Percentiles rank a stretch among this genome's conserved stretches.
Evolutionary conservation across 2,888 invertebrate species (phyloP).

Genomic region (Tromatobia lineatoria): DNA sequence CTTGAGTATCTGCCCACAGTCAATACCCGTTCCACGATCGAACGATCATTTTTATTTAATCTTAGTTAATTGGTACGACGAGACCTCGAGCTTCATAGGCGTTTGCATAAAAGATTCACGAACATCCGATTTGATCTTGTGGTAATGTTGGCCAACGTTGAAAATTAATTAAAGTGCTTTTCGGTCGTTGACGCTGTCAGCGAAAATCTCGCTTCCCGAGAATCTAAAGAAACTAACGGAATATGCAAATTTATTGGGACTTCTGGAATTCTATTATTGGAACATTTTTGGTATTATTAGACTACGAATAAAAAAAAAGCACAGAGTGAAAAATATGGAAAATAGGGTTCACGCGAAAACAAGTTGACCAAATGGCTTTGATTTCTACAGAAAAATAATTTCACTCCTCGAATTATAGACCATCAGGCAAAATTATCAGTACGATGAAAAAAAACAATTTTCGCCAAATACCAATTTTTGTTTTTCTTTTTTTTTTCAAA

Average conservation of each 20-base stretch:
- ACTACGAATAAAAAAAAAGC: too few relatives aligned
- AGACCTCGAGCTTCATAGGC: conserved; percentile 17
- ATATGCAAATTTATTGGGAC: not conserved
- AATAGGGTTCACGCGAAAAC: not conserved
- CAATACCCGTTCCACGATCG: conserved; percentile 36
- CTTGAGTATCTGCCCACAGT: not conserved
- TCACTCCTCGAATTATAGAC: too few relatives aligned
- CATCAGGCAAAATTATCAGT: too few relatives aligned
- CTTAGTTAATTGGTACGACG: conserved; percentile 59
- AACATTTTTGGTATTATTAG: not conserved
- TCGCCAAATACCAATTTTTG: too few relatives aligned
- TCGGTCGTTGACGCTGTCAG: conserved; percentile 6
- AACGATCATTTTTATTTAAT: conserved; percentile 63
- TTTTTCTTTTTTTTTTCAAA: too few relatives aligned
- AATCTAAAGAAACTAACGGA: not conserved
- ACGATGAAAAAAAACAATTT: too few relatives aligned
- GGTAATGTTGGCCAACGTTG: not conserved
- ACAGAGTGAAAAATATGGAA: not conserved
- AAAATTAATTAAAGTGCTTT: conserved; percentile 3
- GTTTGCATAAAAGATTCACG: conserved; percentile 43
- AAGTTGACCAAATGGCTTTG: too few relatives aligned
- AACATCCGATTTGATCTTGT: conserved; percentile 9
- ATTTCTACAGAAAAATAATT: too few relatives aligned
- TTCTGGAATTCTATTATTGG: not conserved
- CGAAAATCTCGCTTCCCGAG: not conserved